phyloP scores from a whole-genome alignment of 2,888 invertebrate genomes.

The Pterostichus madidus region DNA sequence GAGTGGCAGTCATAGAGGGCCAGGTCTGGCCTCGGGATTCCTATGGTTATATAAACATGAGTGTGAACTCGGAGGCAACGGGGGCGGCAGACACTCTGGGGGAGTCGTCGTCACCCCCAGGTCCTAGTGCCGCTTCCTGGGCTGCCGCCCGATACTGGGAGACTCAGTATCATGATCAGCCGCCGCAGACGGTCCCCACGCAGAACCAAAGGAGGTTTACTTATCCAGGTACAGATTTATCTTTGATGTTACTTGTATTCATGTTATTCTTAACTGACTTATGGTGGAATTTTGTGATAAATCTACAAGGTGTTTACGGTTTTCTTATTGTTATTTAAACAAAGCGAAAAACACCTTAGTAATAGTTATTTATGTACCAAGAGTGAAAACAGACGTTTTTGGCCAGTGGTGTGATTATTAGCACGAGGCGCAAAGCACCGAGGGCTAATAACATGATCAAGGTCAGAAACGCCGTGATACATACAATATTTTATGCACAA shows the following conservation, averaged over 20 bases:
- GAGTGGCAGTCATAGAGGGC: conserved; percentile 58
- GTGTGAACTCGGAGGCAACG: conserved; percentile 48
- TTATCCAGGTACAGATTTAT: conserved; percentile 53
- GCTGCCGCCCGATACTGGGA: conserved; percentile 31
- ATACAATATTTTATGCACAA: too few relatives aligned
- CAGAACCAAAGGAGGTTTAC: conserved; percentile 36
- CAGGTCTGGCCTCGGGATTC: conserved; percentile 66
- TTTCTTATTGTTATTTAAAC: too few relatives aligned
- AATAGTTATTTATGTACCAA: too few relatives aligned
- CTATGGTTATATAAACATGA: conserved; percentile 66
- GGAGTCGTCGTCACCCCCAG: conserved; percentile 23
- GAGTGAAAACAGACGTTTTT: too few relatives aligned
- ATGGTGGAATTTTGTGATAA: too few relatives aligned
- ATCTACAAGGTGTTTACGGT: too few relatives aligned
- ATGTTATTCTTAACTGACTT: too few relatives aligned
- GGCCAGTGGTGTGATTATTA: too few relatives aligned
- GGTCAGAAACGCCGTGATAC: too few relatives aligned
- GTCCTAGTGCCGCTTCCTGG: conserved; percentile 43
- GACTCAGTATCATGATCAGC: conserved; percentile 32
- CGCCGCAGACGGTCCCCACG: conserved; percentile 16
- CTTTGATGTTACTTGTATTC: not conserved
- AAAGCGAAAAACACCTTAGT: too few relatives aligned
- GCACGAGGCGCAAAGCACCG: too few relatives aligned
- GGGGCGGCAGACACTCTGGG: conserved; percentile 8
- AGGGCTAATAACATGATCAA: too few relatives aligned